These are phyloP conservation scores for Ptychochromis oligacanthus DNA, from an alignment of 2,113 vertebrate genomes.

Conservation along the genomic window DNA sequence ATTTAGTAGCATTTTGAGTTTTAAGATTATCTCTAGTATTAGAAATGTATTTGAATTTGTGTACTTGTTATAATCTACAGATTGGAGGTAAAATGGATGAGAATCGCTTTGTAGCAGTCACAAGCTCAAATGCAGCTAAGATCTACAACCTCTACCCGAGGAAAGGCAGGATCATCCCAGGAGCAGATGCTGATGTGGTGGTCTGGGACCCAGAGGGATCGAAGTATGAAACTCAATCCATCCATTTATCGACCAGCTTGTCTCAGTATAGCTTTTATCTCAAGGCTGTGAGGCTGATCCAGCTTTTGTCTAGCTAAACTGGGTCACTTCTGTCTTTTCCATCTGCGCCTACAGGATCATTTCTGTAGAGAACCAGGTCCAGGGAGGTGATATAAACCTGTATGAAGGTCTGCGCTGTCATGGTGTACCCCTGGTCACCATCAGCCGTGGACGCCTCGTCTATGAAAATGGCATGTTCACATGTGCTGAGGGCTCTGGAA, in stretches of 20 bases:
- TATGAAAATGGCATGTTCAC: conserved; percentile 96
- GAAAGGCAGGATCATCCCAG: conserved; percentile 94
- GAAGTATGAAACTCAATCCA: conserved; percentile 79
- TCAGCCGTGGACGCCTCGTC: conserved; percentile 93
- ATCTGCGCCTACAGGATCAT: conserved; percentile 83
- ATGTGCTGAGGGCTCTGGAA: conserved; percentile 93
- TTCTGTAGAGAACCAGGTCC: conserved; percentile 91
- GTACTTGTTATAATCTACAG: conserved; percentile 66
- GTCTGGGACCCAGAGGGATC: conserved; percentile 98
- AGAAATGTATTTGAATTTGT: not conserved
- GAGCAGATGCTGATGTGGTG: conserved; percentile 93
- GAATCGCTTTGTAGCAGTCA: conserved; percentile 96
- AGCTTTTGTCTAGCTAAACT: conserved; percentile 25
- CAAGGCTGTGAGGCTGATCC: conserved; percentile 8
- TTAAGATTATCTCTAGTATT: not conserved
- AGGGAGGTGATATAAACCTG: conserved; percentile 93
- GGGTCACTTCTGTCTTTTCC: conserved; percentile 6
- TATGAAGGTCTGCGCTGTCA: conserved; percentile 95
- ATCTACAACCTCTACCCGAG: conserved; percentile 97
- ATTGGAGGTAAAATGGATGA: conserved; percentile 98
- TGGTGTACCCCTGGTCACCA: conserved; percentile 92
- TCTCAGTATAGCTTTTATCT: conserved; percentile 32
- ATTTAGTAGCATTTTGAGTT: not conserved
- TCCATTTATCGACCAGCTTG: conserved; percentile 27
- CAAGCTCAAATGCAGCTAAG: conserved; percentile 96